Evolutionary conservation across 2,797 vertebrate genomes (phyloP).

Genomic region (Botia kubotai): DNA sequence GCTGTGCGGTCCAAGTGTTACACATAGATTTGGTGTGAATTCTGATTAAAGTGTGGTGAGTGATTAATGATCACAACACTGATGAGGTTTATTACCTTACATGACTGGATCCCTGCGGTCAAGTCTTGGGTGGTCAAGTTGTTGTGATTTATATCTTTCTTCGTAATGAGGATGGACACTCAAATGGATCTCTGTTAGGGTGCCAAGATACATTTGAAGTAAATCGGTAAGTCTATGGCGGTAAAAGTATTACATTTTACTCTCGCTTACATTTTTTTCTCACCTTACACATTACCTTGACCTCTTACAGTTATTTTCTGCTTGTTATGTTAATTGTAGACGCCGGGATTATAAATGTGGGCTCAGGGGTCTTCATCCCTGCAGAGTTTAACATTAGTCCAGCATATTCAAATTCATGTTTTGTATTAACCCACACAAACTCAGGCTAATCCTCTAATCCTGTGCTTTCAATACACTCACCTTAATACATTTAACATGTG

Average conservation of each 20-base stretch:
- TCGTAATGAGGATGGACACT: conserved; percentile 21
- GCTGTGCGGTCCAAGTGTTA: conserved; percentile 40
- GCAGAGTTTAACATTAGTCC: conserved; percentile 76
- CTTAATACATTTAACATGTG: conserved; percentile 57
- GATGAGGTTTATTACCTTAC: conserved; percentile 43
- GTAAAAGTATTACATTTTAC: conserved; percentile 2
- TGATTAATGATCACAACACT: conserved; percentile 44
- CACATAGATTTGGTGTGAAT: conserved; percentile 28
- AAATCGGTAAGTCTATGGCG: neutral
- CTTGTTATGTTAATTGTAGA: conserved; percentile 69
- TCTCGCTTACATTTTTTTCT: conserved; percentile 1
- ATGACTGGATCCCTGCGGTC: conserved; percentile 30
- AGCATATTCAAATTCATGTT: conserved; percentile 72
- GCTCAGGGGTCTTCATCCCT: conserved; percentile 76
- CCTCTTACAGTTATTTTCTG: conserved; percentile 34
- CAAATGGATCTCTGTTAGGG: neutral
- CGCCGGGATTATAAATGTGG: conserved; percentile 74
- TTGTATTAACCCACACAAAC: conserved; percentile 79
- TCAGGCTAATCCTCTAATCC: conserved; percentile 76
- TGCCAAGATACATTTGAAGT: too few relatives aligned
- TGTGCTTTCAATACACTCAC: conserved; percentile 71
- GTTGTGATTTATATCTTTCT: conserved; percentile 29
- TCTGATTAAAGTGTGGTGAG: conserved; percentile 42
- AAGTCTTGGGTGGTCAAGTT: conserved; percentile 30
- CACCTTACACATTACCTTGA: neutral